Base-by-base conservation (phyloP, 2,113 vertebrate genomes). In the Ibidorhyncha struthersii region DNA sequence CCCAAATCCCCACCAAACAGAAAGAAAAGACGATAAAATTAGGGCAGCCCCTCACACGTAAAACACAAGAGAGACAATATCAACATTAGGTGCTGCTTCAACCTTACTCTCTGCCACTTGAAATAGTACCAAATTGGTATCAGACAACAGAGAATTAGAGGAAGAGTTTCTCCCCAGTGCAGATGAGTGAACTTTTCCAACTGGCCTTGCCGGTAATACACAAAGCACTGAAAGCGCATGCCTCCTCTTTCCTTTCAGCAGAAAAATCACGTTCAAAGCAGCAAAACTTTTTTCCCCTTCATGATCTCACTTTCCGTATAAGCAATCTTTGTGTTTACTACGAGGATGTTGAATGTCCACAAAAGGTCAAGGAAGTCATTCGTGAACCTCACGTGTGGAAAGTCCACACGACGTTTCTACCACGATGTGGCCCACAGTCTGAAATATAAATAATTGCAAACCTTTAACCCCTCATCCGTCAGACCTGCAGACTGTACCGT, bases 241-340 rank as follows among this genome's bases (percentile, higher is more conserved):
- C 73, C 6, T 2, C 43, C 56, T 76, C 72, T 71, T 81, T 95
- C 66, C 65, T 95, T 85, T 58, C 86, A 94, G 73, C 73, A 82
- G 55, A 85, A 63, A 91, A 94, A 50, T 92, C 40, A n/a, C 21
- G 3, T 87, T 95, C 76, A 69, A 84, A 92, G 56, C 36, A 87
- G 81, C 49, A 87, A 91, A 96, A 85, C 38, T 10, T 14, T 76
- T 94, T 97, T 86, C 59, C 59, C 52, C 53, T 91, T 95, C 53
- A 16, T 82, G 84, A 90, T 70, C 83, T 96, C 82, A 91, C 29
- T 95, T 95, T 91, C 84, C 21, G 3, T 93, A 36, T 80, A 94
- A 95, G 78, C 74, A 90, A 40, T 82, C 83, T 83, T 83, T 82
- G 49, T 94, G 82, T 96, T 97, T 97, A 90, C 91, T 91, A 89